These are phyloP conservation scores for Sycophila sp. DNA, from an alignment of 1,140 invertebrate species.

Conservation along the genomic window DNA sequence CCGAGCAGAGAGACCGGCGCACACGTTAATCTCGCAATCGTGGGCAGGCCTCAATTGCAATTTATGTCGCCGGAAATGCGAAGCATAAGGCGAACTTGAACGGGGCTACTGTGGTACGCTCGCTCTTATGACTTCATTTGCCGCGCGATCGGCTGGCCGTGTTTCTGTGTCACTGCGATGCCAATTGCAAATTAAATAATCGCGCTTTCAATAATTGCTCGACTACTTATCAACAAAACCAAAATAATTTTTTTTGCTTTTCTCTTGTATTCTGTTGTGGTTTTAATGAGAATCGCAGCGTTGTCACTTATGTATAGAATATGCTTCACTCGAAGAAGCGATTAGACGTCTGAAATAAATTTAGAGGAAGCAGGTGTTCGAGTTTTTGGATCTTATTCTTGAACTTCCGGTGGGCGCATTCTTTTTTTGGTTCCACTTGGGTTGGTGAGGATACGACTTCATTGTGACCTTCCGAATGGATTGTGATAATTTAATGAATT, in stretches of 20 bases:
- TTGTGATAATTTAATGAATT: too few species aligned
- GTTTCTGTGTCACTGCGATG: too few species aligned
- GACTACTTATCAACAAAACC: too few species aligned
- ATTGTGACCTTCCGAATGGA: too few species aligned
- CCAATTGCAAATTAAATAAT: too few species aligned
- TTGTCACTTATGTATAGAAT: too few species aligned
- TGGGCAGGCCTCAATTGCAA: conserved; percentile 13
- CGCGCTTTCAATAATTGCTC: too few species aligned
- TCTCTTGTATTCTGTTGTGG: too few species aligned
- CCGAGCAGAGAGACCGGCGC: background rate
- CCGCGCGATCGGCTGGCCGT: too few species aligned
- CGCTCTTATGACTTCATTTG: background rate
- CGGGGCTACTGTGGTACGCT: background rate
- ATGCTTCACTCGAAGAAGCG: background rate
- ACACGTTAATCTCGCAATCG: conserved; percentile 3
- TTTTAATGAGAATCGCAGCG: too few species aligned
- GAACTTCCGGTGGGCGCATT: background rate
- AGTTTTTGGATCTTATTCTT: background rate
- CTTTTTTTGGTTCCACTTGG: background rate
- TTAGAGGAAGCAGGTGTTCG: background rate
- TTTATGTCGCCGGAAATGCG: conserved; percentile 7
- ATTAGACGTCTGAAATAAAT: background rate
- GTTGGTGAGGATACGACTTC: too few species aligned
- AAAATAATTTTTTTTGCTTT: too few species aligned
- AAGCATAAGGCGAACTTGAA: background rate